Base-by-base conservation (phyloP, 2,113 vertebrate species). In the Xerus inauris region DNA sequence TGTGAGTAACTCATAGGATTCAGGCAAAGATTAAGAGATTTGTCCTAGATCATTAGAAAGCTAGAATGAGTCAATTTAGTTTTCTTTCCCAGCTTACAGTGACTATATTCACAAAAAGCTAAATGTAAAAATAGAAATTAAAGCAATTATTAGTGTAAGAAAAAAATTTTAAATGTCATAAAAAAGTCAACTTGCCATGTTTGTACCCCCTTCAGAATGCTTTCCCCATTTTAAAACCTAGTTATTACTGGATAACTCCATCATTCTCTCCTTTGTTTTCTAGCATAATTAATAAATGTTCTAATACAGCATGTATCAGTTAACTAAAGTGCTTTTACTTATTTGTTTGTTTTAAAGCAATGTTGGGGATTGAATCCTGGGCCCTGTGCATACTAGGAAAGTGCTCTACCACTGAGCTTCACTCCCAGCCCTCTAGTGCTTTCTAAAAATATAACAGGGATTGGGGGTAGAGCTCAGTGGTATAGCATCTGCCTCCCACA, bases 71-170 rank as follows among this genome's bases (percentile, higher is more conserved):
- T 87, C 54, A 45, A 22, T 57, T 9, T 57, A 13, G 80, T 87
- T 71, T 38, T 83, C 75, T 88, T 89, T 95, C 11, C 32, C 73
- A 88, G 40, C 22, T 93, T 86, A 59, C 80, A 81, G 30, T 35
- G 81, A 71, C 14, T 16, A 49, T 12, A 64, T 49, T 85, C 26
- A 38, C 30, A 85, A 73, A 91, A 79, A 59, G 16, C 75, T 42
- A 69, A 86, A 42, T 38, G 9, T 35, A 51, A 42, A 87, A 40
- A 73, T 16, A 51, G 76, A 84, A 80, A 75, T 59, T 73, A 75
- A 77, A 80, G 16, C 3, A 65, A 87, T 94, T 95, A 76, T 32
- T 62, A 65, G 71, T 87, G 9, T 64, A 89, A 72, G 24, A 59
- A 20, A 72, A 40, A 95, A 95, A 54, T 69, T 65, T 59, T 6